Percentiles rank a stretch among this genome's conserved stretches.
These are phyloP conservation scores for Florisuga fusca DNA, from an alignment of 2,797 vertebrate genomes.

Conservation along the genomic window DNA sequence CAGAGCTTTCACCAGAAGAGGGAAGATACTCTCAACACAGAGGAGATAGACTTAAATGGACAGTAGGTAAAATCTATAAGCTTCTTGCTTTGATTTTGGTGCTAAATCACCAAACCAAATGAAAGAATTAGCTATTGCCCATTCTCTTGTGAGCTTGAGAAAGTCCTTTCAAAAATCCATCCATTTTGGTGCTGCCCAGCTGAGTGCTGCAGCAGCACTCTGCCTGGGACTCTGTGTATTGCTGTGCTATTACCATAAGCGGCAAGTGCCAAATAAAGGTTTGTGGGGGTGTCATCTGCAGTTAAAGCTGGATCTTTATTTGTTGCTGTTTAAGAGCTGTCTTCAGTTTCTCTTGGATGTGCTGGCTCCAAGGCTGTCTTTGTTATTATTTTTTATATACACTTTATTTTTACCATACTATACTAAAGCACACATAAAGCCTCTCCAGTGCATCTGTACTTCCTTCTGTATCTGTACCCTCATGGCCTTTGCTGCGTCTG, in stretches of 20 bases:
- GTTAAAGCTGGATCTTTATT: not conserved
- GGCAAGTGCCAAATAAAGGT: not conserved
- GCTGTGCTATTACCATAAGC: not conserved
- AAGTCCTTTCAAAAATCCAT: not conserved
- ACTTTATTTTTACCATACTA: not conserved
- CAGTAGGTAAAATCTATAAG: not conserved
- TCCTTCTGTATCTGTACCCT: not conserved
- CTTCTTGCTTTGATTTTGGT: not conserved
- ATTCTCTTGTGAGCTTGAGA: not conserved
- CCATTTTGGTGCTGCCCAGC: not conserved
- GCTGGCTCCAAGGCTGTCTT: not conserved
- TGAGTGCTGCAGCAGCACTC: not conserved
- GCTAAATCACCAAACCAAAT: not conserved
- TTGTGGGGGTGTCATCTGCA: not conserved
- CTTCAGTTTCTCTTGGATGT: not conserved
- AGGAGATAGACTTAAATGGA: not conserved
- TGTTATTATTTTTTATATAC: not conserved
- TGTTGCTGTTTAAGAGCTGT: not conserved
- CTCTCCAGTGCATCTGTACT: not conserved
- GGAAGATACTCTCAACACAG: not conserved
- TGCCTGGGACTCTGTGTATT: fast-evolving
- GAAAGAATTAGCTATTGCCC: not conserved
- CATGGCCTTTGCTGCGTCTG: not conserved
- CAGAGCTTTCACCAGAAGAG: not conserved
- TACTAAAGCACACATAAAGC: not conserved